These are phyloP conservation scores for Andricus grossulariae DNA, from an alignment of 1,140 invertebrate genomes.

Conservation along the genomic window DNA sequence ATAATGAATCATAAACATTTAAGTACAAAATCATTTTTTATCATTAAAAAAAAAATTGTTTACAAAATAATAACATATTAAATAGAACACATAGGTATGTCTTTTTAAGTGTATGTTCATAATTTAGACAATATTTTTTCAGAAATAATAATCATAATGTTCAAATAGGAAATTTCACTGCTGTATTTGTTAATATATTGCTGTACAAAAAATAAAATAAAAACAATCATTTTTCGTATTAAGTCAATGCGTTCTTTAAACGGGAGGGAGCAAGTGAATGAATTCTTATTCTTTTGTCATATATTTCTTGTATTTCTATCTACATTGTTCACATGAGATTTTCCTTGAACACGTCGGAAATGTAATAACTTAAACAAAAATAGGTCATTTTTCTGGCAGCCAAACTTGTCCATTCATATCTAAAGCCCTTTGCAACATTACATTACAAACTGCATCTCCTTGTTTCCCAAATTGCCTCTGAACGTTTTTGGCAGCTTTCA, in stretches of 20 bases:
- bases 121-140: no score
- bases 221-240: no score
- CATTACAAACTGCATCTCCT: constrained; percentile 68
- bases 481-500: constrained; percentile 69
- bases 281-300: not conserved
- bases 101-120: no score
- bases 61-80: no score
- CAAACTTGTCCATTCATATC: constrained; percentile 70
- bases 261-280: not conserved
- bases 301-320: not conserved
- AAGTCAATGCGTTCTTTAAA: not conserved
- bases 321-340: not conserved
- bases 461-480: constrained; percentile 68
- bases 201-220: no score
- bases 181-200: no score
- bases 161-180: no score
- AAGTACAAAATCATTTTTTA: no score
- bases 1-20: no score
- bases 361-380: not conserved
- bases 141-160: no score
- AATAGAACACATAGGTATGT: no score
- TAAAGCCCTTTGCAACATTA: constrained; percentile 61
- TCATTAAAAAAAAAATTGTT: no score
- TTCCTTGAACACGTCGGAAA: not conserved
- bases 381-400: constrained; percentile 70